Percentiles rank a stretch among this genome's conserved stretches.
phyloP scores from a whole-genome alignment of 64 coral and sea anemone genomes.

The Montipora capricornis region DNA sequence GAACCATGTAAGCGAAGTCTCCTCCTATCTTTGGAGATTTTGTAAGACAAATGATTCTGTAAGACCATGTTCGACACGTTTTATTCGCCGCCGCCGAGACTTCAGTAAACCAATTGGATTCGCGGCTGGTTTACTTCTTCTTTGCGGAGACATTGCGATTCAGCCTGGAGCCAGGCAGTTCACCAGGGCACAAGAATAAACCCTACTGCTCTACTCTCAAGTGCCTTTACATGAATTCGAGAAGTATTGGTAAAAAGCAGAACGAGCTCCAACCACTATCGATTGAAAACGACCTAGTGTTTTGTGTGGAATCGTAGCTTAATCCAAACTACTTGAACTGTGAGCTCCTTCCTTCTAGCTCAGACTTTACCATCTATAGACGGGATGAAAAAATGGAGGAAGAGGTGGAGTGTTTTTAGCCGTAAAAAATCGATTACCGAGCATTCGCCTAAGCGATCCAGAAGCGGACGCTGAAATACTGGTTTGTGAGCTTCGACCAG shows the following conservation, averaged over 20 bases:
- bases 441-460: constrained; percentile 7
- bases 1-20: neutral
- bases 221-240: constrained; percentile 22
- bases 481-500: constrained; percentile 42
- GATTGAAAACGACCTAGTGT: constrained; percentile 20
- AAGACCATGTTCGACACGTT: neutral
- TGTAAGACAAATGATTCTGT: constrained; percentile 19
- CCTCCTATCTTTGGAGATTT: constrained; percentile 24
- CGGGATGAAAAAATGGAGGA: neutral
- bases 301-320: constrained; percentile 50
- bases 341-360: constrained; percentile 31
- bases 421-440: constrained; percentile 32
- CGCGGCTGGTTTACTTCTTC: neutral
- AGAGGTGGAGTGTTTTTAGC: constrained; percentile 39
- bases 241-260: neutral
- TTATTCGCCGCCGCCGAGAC: neutral
- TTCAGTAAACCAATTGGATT: neutral
- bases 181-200: neutral
- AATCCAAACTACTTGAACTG: constrained; percentile 25
- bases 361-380: constrained; percentile 43
- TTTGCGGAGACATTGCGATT: neutral
- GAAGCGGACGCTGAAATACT: constrained; percentile 54
- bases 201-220: constrained; percentile 21
- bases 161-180: neutral
- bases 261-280: constrained; percentile 43